phyloP scores from a whole-genome alignment of 2,797 vertebrate species.

The Bovichtus diacanthus region DNA sequence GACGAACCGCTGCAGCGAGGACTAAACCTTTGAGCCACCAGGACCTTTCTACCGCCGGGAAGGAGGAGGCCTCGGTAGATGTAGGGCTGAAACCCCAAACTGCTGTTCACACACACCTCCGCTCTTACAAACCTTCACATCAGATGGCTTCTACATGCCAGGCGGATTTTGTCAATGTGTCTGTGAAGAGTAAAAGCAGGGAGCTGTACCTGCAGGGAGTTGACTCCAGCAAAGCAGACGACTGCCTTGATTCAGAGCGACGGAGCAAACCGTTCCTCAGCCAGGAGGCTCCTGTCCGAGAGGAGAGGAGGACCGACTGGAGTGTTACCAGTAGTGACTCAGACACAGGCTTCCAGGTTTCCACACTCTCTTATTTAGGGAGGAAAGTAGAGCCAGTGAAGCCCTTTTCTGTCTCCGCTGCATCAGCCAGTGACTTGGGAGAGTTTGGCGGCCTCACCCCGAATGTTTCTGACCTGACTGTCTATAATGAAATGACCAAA shows the following conservation, averaged over 20 bases:
- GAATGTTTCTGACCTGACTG: slow-evolving; percentile 71
- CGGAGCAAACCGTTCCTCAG: slow-evolving; percentile 58
- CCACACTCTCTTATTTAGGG: slow-evolving; percentile 27
- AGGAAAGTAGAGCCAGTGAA: slow-evolving; percentile 62
- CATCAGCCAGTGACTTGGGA: slow-evolving; percentile 12
- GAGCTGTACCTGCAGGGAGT: slow-evolving; percentile 65
- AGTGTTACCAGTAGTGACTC: slow-evolving; percentile 73
- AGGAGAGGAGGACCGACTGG: slow-evolving; percentile 80
- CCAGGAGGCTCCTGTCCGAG: slow-evolving; percentile 86
- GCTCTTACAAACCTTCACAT: slow-evolving; percentile 24
- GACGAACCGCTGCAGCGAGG: slow-evolving; percentile 7
- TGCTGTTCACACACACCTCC: neutral
- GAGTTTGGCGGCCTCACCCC: slow-evolving; percentile 65
- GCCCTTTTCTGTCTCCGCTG: slow-evolving; percentile 52
- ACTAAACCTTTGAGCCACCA: slow-evolving; percentile 32
- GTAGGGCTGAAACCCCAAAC: neutral
- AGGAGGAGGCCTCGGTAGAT: slow-evolving; percentile 29
- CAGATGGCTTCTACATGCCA: slow-evolving; percentile 33
- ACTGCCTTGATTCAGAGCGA: slow-evolving; percentile 29
- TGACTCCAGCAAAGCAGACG: slow-evolving; percentile 42
- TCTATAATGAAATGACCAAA: slow-evolving; percentile 78
- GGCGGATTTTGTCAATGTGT: neutral
- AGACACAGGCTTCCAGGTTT: slow-evolving; percentile 16
- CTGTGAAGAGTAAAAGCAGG: slow-evolving; percentile 68
- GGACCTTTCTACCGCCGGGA: slow-evolving; percentile 36